A percentile compares a stretch with the other conserved stretches of the same genome.
phyloP scores from a whole-genome alignment of 2,888 invertebrate species.

The Nyleta sp. region DNA sequence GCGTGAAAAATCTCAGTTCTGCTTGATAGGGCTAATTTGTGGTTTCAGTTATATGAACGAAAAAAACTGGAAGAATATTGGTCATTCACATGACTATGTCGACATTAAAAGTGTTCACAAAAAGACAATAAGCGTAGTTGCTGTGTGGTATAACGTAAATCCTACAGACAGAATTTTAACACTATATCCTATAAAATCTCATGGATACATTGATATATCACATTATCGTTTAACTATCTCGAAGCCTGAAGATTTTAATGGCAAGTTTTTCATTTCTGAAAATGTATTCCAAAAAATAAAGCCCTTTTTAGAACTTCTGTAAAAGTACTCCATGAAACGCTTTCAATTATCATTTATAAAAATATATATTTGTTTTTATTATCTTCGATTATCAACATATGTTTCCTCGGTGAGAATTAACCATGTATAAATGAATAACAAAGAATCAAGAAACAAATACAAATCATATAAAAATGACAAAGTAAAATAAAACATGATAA shows the following conservation, averaged over 20 bases:
- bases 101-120: slow-evolving; percentile 7
- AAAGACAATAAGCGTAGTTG: slow-evolving; percentile 14
- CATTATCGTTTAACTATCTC: slow-evolving; percentile 15
- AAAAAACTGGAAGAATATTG: slow-evolving; percentile 41
- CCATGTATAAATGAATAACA: no score
- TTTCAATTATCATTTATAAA: no score
- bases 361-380: no score
- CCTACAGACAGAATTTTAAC: neutral
- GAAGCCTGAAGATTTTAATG: neutral
- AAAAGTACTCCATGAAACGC: no score
- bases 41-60: slow-evolving; percentile 30
- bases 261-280: neutral
- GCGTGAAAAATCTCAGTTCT: slow-evolving; percentile 17
- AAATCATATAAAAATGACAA: no score
- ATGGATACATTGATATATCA: slow-evolving; percentile 8
- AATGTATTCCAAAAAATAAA: neutral
- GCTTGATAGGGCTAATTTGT: slow-evolving; percentile 41
- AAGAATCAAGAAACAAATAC: no score
- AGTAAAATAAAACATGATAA: no score
- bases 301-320: neutral
- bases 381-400: no score
- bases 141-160: slow-evolving; percentile 3
- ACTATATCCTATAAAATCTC: slow-evolving; percentile 2
- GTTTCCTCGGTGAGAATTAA: no score
- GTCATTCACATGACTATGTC: slow-evolving; percentile 20